These are phyloP conservation scores for Pipra filicauda DNA, from an alignment of 2,113 vertebrate genomes.

Conservation along the genomic window DNA sequence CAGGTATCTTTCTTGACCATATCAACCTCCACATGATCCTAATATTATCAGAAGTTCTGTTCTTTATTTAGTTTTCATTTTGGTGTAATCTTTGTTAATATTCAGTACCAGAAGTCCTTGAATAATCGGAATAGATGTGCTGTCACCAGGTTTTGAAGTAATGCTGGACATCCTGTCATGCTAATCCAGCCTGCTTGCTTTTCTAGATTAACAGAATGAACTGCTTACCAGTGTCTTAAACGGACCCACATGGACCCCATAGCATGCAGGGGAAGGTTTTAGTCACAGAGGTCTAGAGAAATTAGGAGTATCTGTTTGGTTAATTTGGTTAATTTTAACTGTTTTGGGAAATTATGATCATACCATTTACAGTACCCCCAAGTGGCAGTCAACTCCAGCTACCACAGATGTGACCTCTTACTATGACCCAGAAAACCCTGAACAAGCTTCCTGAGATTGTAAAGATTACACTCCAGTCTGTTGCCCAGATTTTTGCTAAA, in stretches of 20 bases:
- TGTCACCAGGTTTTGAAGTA: neutral
- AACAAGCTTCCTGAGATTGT: neutral
- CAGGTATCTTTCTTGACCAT: neutral
- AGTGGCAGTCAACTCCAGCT: neutral
- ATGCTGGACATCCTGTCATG: neutral
- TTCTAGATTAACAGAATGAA: neutral
- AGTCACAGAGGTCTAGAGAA: neutral
- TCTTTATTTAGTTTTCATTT: neutral
- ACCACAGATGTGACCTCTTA: neutral
- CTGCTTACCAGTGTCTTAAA: neutral
- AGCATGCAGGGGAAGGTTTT: neutral
- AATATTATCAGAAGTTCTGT: neutral
- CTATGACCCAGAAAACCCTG: neutral
- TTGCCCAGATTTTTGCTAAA: neutral
- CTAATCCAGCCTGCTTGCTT: neutral
- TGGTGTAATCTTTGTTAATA: neutral
- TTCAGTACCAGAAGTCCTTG: neutral
- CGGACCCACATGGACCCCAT: accelerated
- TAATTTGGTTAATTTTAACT: neutral
- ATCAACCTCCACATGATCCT: neutral
- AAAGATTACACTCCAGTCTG: neutral
- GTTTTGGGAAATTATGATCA: neutral
- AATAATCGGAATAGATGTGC: neutral
- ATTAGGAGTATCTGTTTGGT: neutral
- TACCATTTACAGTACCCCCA: neutral